Percentiles rank a stretch among this genome's conserved stretches.
phyloP scores from a whole-genome alignment of 2,888 invertebrate species.

The Ophonus ardosiacus region DNA sequence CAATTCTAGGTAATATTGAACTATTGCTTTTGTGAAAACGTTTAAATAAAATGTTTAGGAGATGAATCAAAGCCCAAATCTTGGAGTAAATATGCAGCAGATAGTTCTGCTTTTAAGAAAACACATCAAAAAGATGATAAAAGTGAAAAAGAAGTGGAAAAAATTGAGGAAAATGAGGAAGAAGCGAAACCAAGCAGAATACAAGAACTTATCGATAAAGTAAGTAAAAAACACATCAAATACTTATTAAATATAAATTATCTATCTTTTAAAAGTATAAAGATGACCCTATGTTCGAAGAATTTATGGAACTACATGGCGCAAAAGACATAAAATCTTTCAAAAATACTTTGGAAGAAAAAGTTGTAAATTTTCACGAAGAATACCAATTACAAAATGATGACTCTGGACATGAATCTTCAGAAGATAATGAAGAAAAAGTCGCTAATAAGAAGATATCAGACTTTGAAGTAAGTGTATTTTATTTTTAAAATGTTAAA shows the following conservation, averaged over 20 bases:
- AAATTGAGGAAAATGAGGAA: slow-evolving; percentile 68
- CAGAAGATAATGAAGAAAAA: slow-evolving; percentile 75
- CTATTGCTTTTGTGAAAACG: slow-evolving; percentile 64
- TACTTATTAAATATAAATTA: slow-evolving; percentile 38
- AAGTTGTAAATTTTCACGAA: slow-evolving; percentile 68
- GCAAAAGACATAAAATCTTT: slow-evolving; percentile 74
- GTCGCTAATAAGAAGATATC: slow-evolving; percentile 85
- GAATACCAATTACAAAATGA: slow-evolving; percentile 67
- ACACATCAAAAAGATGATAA: slow-evolving; percentile 73
- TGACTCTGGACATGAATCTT: slow-evolving; percentile 26
- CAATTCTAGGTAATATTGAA: slow-evolving; percentile 78
- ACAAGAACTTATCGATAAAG: slow-evolving; percentile 83
- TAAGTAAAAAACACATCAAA: slow-evolving; percentile 69
- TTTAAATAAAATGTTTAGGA: slow-evolving; percentile 70
- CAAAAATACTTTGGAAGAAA: slow-evolving; percentile 66
- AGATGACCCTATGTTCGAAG: slow-evolving; percentile 92
- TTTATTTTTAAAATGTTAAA: background rate
- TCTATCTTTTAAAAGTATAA: slow-evolving; percentile 80
- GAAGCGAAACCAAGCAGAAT: slow-evolving; percentile 78
- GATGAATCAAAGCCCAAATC: slow-evolving; percentile 88
- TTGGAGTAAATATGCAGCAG: slow-evolving; percentile 94
- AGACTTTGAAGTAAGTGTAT: slow-evolving; percentile 82
- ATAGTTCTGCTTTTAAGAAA: slow-evolving; percentile 83
- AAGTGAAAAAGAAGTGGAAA: slow-evolving; percentile 69
- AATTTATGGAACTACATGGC: slow-evolving; percentile 92